Evolutionary conservation across 2,888 invertebrate species (phyloP).

Genomic region (Alloplasta piceator): DNA sequence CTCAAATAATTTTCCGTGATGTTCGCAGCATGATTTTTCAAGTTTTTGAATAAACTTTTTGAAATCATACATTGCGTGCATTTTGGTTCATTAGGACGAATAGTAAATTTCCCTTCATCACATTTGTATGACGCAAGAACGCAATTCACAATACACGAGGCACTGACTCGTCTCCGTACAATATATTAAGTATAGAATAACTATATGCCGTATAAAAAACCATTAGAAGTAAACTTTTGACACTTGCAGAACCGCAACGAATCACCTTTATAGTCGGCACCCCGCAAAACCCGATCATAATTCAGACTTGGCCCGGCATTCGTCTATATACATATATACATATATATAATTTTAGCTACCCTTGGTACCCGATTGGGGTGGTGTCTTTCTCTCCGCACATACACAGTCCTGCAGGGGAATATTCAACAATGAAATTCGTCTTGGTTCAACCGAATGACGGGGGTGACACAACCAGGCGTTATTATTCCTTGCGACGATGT

Average conservation of each 20-base stretch:
- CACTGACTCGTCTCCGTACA: slow-evolving; percentile 68
- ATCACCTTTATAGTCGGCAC: slow-evolving; percentile 79
- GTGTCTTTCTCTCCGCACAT: slow-evolving; percentile 25
- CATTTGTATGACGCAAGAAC: slow-evolving; percentile 50
- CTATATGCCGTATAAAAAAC: slow-evolving; percentile 57
- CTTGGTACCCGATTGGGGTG: slow-evolving; percentile 15
- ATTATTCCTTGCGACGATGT: slow-evolving; percentile 47
- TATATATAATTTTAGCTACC: slow-evolving; percentile 34
- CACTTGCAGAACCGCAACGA: slow-evolving; percentile 82
- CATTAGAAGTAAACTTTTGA: slow-evolving; percentile 80
- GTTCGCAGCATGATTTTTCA: neutral
- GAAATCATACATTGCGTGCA: neutral
- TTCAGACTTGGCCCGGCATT: slow-evolving; percentile 72
- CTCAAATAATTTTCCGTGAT: no score
- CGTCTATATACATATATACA: neutral
- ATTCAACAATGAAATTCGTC: slow-evolving; percentile 68
- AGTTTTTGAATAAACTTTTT: neutral
- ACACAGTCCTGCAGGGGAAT: slow-evolving; percentile 40
- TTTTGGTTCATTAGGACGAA: slow-evolving; percentile 43
- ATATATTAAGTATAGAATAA: slow-evolving; percentile 24
- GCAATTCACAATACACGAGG: slow-evolving; percentile 78
- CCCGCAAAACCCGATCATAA: slow-evolving; percentile 76
- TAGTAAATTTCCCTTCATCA: slow-evolving; percentile 30
- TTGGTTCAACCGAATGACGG: slow-evolving; percentile 66
- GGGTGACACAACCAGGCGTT: slow-evolving; percentile 70